A percentile compares a stretch with the other conserved stretches of the same genome.
Evolutionary conservation across 2,113 vertebrate species (phyloP).

Genomic region (Prolemur simus): DNA sequence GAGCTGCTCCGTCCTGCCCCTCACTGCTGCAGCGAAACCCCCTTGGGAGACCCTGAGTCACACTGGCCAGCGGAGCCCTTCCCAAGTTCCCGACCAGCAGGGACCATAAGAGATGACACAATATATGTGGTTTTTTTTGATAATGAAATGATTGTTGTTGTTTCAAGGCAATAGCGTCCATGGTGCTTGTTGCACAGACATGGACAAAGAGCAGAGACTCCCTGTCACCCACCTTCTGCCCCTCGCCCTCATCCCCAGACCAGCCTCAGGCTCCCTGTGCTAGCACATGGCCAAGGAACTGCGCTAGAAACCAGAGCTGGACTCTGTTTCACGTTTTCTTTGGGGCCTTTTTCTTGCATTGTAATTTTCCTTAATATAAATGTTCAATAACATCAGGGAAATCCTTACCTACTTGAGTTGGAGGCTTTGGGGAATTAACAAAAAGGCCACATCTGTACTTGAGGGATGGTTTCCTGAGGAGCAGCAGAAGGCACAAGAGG

Average conservation of each 20-base stretch:
- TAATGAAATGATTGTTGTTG: no score
- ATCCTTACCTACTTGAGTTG: background rate
- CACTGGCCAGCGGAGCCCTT: background rate
- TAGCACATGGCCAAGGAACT: background rate
- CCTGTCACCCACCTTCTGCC: background rate
- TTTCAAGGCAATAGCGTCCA: background rate
- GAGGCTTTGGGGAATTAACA: background rate
- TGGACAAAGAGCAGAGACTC: no score
- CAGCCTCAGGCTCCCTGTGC: rapidly evolving
- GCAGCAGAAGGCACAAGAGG: background rate
- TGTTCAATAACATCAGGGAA: background rate
- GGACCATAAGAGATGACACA: background rate
- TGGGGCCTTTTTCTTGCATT: background rate
- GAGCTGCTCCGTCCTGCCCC: background rate
- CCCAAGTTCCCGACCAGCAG: background rate
- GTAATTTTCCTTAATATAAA: background rate
- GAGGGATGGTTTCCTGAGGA: background rate
- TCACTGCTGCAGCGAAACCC: background rate
- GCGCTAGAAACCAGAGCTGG: background rate
- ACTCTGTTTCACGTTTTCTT: no score
- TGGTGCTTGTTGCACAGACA: no score
- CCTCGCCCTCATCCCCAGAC: background rate
- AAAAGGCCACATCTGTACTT: background rate
- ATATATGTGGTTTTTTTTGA: no score
- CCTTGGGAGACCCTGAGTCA: background rate